These are phyloP conservation scores for Stenichneumon culpator DNA, from an alignment of 2,888 invertebrate species.

Conservation along the genomic window DNA sequence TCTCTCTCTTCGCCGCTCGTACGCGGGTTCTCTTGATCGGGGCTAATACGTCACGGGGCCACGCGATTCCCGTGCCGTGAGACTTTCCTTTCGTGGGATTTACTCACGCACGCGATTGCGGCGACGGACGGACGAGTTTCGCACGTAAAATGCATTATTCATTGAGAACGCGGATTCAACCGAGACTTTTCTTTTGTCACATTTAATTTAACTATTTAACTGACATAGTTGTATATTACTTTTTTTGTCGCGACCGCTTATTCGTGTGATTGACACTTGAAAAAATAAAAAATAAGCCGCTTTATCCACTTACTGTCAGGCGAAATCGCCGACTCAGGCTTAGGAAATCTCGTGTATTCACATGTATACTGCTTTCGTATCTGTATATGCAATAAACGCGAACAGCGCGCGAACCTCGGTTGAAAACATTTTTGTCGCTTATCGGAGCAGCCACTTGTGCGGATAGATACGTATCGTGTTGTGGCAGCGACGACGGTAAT, in stretches of 20 bases:
- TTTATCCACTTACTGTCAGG: background rate
- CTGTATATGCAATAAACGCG: background rate
- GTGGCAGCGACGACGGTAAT: background rate
- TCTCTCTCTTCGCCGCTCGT: constrained; percentile 20
- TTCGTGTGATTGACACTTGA: background rate
- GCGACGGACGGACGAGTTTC: constrained; percentile 67
- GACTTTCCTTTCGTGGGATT: constrained; percentile 71
- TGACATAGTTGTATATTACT: background rate
- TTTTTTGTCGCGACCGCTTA: background rate
- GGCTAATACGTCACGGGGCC: constrained; percentile 69
- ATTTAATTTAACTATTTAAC: background rate
- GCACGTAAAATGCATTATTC: constrained; percentile 70
- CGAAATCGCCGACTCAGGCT: background rate
- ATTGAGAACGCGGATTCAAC: constrained; percentile 27
- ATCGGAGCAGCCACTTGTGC: constrained; percentile 9
- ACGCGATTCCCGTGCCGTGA: constrained; percentile 68
- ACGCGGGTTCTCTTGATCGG: constrained; percentile 51
- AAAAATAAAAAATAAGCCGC: background rate
- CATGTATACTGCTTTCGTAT: background rate
- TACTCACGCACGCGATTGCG: constrained; percentile 56
- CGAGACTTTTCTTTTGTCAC: constrained; percentile 27
- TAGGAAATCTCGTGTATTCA: background rate
- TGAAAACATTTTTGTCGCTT: constrained; percentile 36
- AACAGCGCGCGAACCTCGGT: background rate
- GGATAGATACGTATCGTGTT: constrained; percentile 5